Evolutionary conservation across 2,797 vertebrate species (phyloP).

Genomic region (Huso huso): DNA sequence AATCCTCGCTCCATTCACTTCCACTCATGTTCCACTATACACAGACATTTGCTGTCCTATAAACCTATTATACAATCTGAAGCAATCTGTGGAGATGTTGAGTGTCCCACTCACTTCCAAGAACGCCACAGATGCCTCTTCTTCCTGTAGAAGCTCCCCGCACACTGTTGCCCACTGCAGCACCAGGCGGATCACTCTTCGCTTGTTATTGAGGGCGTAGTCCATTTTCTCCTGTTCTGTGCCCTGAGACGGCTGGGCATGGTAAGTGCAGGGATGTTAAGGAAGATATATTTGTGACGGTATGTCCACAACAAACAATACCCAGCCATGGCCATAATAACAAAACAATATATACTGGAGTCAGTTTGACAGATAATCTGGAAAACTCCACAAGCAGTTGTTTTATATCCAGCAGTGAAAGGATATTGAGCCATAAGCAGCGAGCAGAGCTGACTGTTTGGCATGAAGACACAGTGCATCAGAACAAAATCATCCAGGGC

Average conservation of each 20-base stretch:
- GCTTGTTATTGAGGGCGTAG: constrained; percentile 88
- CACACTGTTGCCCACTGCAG: constrained; percentile 79
- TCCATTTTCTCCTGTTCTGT: constrained; percentile 91
- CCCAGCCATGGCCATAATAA: too few relatives aligned
- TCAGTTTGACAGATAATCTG: too few relatives aligned
- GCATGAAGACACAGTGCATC: constrained; percentile 95
- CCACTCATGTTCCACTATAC: not conserved
- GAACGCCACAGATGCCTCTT: constrained; percentile 75
- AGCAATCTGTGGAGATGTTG: not conserved
- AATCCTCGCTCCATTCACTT: too few relatives aligned
- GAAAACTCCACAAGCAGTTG: not conserved
- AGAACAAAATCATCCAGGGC: constrained; percentile 88
- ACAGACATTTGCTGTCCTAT: not conserved
- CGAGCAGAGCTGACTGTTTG: constrained; percentile 83
- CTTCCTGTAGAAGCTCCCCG: constrained; percentile 80
- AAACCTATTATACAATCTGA: not conserved
- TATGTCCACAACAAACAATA: not conserved
- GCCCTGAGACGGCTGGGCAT: constrained; percentile 85
- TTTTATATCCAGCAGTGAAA: constrained; percentile 42
- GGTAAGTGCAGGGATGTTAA: constrained; percentile 83
- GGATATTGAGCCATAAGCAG: constrained; percentile 95
- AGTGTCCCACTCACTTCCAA: constrained; percentile 66
- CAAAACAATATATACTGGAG: too few relatives aligned
- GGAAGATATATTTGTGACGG: constrained; percentile 41
- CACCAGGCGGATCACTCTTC: constrained; percentile 81